Conservation (phyloP, 2,113 vertebrate genomes). For the Cygnus buccinator region DNA sequence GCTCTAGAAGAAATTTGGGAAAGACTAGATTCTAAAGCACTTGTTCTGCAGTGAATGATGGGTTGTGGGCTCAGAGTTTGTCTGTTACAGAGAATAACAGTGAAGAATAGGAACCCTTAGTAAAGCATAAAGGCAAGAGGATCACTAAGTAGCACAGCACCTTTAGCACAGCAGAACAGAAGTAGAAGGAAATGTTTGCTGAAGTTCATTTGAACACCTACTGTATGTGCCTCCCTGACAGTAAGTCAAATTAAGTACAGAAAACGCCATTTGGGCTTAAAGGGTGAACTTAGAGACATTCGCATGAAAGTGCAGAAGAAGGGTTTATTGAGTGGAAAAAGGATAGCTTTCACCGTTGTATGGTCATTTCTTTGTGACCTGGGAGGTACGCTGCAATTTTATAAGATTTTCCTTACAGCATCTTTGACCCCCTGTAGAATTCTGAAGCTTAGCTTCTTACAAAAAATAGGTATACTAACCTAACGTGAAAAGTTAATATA, state of each 20-base stretch:
- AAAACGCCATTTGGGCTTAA: neutral
- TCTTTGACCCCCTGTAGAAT: neutral
- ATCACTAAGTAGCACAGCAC: neutral
- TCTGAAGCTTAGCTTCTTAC: neutral
- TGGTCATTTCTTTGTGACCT: neutral
- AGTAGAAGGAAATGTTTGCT: neutral
- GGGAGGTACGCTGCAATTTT: neutral
- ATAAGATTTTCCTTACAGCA: neutral
- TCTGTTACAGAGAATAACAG: neutral
- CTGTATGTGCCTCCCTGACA: neutral
- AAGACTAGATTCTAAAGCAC: neutral
- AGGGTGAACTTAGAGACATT: too few species aligned
- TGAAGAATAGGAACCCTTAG: neutral
- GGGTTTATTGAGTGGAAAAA: neutral
- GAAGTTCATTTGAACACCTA: neutral
- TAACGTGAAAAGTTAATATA: neutral
- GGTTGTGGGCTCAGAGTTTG: too few species aligned
- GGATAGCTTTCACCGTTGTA: too few species aligned
- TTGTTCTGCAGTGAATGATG: neutral
- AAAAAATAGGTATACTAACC: neutral
- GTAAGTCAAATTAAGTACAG: neutral
- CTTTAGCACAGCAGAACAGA: neutral
- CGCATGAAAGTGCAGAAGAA: neutral
- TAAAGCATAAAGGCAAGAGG: neutral
- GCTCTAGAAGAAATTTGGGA: neutral